Base-by-base conservation (phyloP, 1,140 invertebrate species). In the Cydia fagiglandana region DNA sequence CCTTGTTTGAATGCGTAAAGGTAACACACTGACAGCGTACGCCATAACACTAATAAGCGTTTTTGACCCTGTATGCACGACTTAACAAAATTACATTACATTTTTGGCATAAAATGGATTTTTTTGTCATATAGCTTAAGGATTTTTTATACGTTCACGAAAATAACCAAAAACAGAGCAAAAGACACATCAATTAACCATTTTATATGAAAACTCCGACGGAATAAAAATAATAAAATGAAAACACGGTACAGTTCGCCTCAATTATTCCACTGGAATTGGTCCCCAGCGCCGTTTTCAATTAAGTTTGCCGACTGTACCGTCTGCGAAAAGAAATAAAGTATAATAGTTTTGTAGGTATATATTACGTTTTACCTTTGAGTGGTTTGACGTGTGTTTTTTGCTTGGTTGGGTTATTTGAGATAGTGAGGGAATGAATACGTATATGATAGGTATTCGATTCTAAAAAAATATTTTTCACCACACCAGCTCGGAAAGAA, bases 231-330 rank as follows among this genome's bases (percentile, higher is more conserved):
- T 34, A 34, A 34, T 34, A 53, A 53, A 53, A 53, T 9, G n/a
- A 53, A 53, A 53, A 6, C n/a, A 17, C 50, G 15, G 15, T 53
- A 53, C 50, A 53, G 50, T 17, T 61, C 56, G 2, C 20, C 20
- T 24, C 4, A 61, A 61, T 61, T 61, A 61, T 61, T 61, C 20
- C 56, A 61, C 56, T 61, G 56, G 2, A 61, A 61, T 61, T 61
- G 56, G 56, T 24, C 53, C n/a, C 53, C 24, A 24, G 56, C 7
- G 56, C 56, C 56, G 56, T 61, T 61, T 61, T 61, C 56, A 61
- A 61, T 61, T 61, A 61, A 61, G 56, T 61, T 61, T 61, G 56
- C 12, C 56, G 56, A 61, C 56, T 61, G 20, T 61, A 12, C n/a
- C 2, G 7, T 61, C 17, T 5, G 7, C 56, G 6, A 10, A 61